Conservation (phyloP, 1,140 invertebrate species). For the Hetaerina americana region DNA sequence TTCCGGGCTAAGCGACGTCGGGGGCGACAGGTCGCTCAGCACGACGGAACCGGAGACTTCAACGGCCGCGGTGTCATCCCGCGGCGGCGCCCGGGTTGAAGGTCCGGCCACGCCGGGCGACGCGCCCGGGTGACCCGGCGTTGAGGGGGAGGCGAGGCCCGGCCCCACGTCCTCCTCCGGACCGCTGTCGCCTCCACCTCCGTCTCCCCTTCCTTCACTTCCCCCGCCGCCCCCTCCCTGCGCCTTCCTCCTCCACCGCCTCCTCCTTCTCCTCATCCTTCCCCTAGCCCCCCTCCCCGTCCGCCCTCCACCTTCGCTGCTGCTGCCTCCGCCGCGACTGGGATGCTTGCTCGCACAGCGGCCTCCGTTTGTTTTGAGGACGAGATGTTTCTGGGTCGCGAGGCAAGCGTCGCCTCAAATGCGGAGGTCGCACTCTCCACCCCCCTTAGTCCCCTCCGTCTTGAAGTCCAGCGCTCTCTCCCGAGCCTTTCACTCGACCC, state of each 20-base stretch:
- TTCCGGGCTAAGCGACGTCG: neutral
- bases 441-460: no score
- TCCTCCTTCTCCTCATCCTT: neutral
- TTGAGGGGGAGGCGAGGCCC: neutral
- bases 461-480: no score
- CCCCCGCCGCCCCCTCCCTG: neutral
- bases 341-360: no score
- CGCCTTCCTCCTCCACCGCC: neutral
- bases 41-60: neutral
- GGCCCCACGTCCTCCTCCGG: neutral
- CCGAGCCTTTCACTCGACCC: no score
- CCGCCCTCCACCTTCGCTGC: neutral
- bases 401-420: no score
- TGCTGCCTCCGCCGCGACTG: no score
- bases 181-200: neutral
- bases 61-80: neutral
- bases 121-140: neutral
- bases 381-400: no score
- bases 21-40: neutral
- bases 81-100: neutral
- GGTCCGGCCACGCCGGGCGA: no score
- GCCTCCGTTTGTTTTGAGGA: no score
- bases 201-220: neutral
- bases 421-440: no score
- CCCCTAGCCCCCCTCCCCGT: neutral